Evolutionary conservation across 2,888 invertebrate genomes (phyloP), one percentile per base, ranked within the genome.

Genomic region (Mythimna lalbum): DNA sequence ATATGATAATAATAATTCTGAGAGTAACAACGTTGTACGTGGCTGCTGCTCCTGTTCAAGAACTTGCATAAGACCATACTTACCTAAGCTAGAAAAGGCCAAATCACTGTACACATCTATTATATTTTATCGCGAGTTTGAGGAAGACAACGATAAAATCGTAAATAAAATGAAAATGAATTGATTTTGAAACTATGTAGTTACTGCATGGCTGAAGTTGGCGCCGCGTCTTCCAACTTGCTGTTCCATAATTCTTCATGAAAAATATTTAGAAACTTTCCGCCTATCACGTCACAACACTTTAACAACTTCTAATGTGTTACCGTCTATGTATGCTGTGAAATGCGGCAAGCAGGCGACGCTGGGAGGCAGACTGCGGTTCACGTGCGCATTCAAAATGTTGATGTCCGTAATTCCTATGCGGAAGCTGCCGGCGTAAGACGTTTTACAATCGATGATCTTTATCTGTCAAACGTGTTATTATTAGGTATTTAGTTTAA

Each of bases 331-430:
- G 86, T 97, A 97, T 88, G 97, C 97, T 1, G 97, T 97, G 88
- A 97, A 98, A 12, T 97, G 96, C 1, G 98, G 97, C 79, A 98
- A 95, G 12, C 96, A 96, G 43, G 96, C 94, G 76, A 97, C 96
- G 31, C 97, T 96, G 2, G 97, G 96, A 2, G 98, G 97, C 63
- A 98, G 94, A 84, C 97, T 97, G 87, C 97, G 95, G 85, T 97
- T 96, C 27, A 97, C 96, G 91, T 96, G 95, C 84, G 97, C 95
- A 91, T 97, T 96, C 90, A 96, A 88, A 1, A 97, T 94, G 86
- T 97, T 97, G 52, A 97, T 96, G 85, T 97, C 97, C 0, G 98
- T 97, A 14, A 99, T 97, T 0, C 99, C 99, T 90, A 99, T 97
- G 73, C 97, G 97, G 60, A 99, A 94, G 49, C 97, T 97, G 12